Evolutionary conservation across 2,797 vertebrate species (phyloP).

Genomic region (Cuniculus paca): DNA sequence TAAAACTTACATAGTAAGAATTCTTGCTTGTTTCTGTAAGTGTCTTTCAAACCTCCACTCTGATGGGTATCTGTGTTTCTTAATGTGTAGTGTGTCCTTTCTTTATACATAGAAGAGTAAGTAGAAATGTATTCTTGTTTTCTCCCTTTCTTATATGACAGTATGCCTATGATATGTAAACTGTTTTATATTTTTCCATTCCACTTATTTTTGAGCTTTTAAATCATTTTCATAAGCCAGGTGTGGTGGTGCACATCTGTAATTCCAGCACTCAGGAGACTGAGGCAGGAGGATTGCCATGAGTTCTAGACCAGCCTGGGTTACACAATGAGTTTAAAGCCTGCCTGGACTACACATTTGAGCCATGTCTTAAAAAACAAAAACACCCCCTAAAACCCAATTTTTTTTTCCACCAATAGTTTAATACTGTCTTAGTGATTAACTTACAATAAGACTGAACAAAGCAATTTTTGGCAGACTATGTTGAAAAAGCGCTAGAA

Average conservation of each 20-base stretch:
- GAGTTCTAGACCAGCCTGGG: background rate
- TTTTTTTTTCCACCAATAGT: background rate
- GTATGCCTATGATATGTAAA: background rate
- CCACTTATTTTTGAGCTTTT: constrained; percentile 28
- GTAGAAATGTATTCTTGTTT: constrained; percentile 18
- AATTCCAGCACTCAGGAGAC: background rate
- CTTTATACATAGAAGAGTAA: background rate
- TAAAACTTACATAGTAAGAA: background rate
- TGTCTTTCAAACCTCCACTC: background rate
- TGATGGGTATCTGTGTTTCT: background rate
- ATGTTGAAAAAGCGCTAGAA: background rate
- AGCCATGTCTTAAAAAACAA: background rate
- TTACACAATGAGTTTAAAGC: background rate
- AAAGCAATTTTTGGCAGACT: background rate
- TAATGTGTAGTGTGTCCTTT: background rate
- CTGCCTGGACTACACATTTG: background rate
- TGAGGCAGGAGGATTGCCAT: background rate
- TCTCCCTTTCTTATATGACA: background rate
- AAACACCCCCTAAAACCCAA: background rate
- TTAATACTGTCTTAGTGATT: background rate
- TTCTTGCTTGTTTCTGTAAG: background rate
- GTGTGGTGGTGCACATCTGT: background rate
- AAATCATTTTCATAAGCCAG: background rate
- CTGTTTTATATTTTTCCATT: background rate
- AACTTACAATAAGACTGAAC: background rate